Percentiles rank a stretch among this genome's conserved stretches.
These are phyloP conservation scores for Helarctos malayanus DNA, from an alignment of 2,797 vertebrate genomes.

Conservation along the genomic window DNA sequence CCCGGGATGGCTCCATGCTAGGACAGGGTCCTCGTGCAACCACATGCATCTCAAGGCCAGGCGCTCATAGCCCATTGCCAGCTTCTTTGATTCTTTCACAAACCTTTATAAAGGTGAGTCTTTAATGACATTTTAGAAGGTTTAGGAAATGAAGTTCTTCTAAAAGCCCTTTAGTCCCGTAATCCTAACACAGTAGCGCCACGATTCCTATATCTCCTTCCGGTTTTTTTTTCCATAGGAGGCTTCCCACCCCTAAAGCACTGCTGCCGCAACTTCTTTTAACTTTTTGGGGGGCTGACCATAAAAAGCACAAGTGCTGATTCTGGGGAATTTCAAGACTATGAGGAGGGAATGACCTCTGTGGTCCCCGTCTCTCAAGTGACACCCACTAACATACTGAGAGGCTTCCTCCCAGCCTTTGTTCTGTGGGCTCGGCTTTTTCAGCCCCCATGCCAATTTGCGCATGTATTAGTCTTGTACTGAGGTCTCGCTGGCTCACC, in stretches of 20 bases:
- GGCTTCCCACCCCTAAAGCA: not conserved
- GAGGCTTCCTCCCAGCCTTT: not conserved
- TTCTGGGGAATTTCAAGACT: not conserved
- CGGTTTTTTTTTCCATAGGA: too few relatives aligned
- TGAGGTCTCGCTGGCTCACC: not conserved
- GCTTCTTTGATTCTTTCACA: constrained; percentile 14
- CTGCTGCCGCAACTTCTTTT: not conserved
- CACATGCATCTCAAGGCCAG: not conserved
- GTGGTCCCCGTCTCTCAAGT: accelerated
- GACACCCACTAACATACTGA: accelerated
- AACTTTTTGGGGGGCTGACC: not conserved
- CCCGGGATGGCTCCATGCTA: accelerated
- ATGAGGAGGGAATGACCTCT: not conserved
- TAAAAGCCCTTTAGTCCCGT: not conserved
- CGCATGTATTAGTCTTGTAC: not conserved
- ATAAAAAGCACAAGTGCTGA: not conserved
- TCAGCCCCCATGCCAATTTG: not conserved
- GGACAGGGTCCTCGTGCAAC: accelerated
- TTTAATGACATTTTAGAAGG: not conserved
- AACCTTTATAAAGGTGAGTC: not conserved
- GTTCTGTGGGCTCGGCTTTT: not conserved
- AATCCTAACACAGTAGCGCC: not conserved
- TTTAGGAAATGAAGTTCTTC: constrained; percentile 4
- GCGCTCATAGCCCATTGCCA: accelerated
- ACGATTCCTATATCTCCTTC: not conserved